phyloP scores from a whole-genome alignment of 1,140 invertebrate genomes.

The Melitaea cinxia region DNA sequence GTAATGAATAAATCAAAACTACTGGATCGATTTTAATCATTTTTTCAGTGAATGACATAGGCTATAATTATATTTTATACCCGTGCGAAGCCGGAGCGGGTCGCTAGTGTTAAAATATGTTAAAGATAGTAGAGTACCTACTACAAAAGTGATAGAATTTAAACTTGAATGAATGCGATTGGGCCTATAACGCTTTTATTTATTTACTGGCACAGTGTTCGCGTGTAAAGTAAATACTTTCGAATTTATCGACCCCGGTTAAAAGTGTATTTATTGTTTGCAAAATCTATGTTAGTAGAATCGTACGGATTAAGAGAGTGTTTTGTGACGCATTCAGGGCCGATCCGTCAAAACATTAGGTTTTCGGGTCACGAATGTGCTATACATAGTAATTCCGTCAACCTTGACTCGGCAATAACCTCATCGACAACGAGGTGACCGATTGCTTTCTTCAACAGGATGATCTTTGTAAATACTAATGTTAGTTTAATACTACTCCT shows the following conservation, averaged over 20 bases:
- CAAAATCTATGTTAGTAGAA: slow-evolving; percentile 38
- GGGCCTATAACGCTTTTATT: slow-evolving; percentile 3
- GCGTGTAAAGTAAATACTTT: slow-evolving; percentile 22
- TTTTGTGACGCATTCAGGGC: slow-evolving; percentile 34
- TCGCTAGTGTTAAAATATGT: no score
- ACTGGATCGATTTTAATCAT: no score
- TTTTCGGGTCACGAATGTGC: slow-evolving; percentile 47
- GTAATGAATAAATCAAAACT: no score
- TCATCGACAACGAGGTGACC: slow-evolving; percentile 49
- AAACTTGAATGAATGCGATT: not conserved
- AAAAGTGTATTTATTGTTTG: slow-evolving; percentile 31
- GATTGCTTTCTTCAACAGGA: slow-evolving; percentile 50
- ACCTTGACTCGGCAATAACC: slow-evolving; percentile 53
- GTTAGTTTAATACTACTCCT: no score
- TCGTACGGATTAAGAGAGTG: slow-evolving; percentile 24
- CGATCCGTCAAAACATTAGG: slow-evolving; percentile 50
- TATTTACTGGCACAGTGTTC: slow-evolving; percentile 1
- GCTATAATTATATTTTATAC: no score
- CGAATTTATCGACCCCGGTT: slow-evolving; percentile 23
- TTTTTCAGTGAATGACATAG: no score
- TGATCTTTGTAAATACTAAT: slow-evolving; percentile 16
- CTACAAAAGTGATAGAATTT: no score
- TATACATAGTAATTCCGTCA: slow-evolving; percentile 50
- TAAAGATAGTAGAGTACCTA: no score
- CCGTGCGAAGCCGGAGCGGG: no score